Evolutionary conservation across 2,888 invertebrate species (phyloP), one percentile per base, ranked within the genome.

Genomic region (Cynaeus angustus): DNA sequence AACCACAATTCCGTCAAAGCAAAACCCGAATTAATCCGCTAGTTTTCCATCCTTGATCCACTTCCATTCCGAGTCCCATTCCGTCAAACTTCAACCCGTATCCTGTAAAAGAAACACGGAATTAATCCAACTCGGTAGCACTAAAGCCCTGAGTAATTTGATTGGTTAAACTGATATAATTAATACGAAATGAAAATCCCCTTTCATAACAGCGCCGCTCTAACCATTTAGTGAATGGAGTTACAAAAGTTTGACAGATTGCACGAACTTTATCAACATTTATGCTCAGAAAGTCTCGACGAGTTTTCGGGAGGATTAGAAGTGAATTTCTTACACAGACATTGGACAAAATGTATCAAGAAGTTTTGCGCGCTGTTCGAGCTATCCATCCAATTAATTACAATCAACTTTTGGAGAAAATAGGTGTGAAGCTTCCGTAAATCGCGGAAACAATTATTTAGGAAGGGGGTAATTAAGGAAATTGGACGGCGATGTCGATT

Each of bases 161-260:
- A 78, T 77, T 75, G 72, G 72, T 70, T 71, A 68, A 69, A 66
- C 65, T 74, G 72, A 77, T 76, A 77, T 78, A 79, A 80, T 80
- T 78, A 79, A 80, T 78, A 76, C 75, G 75, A 75, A 77, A 78
- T 76, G 79, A 77, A 77, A 79, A 78, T 77, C 76, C 75, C 75
- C 65, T 74, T 75, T 76, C 74, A 74, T 69, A 74, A 74, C 75
- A 77, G 67, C 75, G 72, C 68, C 75, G 75, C 73, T 74, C 67
- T 65, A 65, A 72, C 75, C 74, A 75, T 78, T 76, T 72, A 65
- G 75, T 67, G 76, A 77, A 79, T 79, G 74, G 74, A 78, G 78
- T 80, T 80, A 76, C 77, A 78, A 79, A 80, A 80, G 77, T 80
- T 79, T 79, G 80, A 80, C 78, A 78, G 77, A 78, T 78, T 76